Conservation (phyloP, 2,797 vertebrate genomes). For the Manis pentadactyla region DNA sequence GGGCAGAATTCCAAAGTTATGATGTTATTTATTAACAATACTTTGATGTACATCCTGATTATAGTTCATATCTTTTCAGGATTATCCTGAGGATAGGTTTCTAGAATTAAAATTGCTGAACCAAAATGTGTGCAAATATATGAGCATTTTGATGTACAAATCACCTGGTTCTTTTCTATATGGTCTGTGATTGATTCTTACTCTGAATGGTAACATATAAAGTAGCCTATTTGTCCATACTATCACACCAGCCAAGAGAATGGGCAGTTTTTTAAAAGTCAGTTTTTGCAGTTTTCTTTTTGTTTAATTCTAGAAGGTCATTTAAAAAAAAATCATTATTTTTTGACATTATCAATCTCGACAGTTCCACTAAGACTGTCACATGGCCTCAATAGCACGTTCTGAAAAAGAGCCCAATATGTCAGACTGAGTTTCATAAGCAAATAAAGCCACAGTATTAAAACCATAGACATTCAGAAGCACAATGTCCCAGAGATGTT, state of each 20-base stretch:
- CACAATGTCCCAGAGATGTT: too few species aligned
- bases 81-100: not conserved
- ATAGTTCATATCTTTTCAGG: not conserved
- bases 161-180: not conserved
- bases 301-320: not conserved
- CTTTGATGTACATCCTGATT: not conserved
- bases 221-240: not conserved
- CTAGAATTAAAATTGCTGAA: not conserved
- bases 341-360: not conserved
- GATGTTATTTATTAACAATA: not conserved
- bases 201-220: not conserved
- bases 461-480: not conserved
- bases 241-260: not conserved
- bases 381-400: not conserved
- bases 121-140: not conserved
- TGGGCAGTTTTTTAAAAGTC: not conserved
- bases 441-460: not conserved
- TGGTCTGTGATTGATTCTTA: not conserved
- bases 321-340: not conserved
- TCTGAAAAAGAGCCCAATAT: not conserved
- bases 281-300: not conserved
- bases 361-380: not conserved
- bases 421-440: not conserved
- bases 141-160: not conserved
- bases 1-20: not conserved